A percentile compares a stretch with the other conserved stretches of the same genome.
These are phyloP conservation scores for Meganola albula DNA, from an alignment of 2,888 invertebrate genomes.

Conservation along the genomic window DNA sequence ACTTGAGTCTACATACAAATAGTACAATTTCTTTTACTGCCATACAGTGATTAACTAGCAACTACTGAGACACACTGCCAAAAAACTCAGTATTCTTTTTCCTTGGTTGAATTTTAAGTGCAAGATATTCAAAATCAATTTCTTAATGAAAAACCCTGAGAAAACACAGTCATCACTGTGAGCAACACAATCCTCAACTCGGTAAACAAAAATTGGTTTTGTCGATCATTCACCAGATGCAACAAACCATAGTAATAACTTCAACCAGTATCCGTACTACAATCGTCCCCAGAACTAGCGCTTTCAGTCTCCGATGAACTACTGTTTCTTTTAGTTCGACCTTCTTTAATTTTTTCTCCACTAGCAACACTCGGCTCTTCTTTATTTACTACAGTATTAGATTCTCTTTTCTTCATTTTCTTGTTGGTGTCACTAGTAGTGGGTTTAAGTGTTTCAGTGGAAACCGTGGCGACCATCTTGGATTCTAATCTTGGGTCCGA, in stretches of 20 bases:
- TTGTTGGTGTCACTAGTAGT: conserved; percentile 45
- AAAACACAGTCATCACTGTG: too few species aligned
- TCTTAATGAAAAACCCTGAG: too few species aligned
- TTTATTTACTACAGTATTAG: conserved; percentile 38
- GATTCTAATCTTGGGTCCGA: conserved; percentile 44
- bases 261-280: conserved; percentile 79
- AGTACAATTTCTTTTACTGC: too few species aligned
- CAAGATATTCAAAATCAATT: too few species aligned
- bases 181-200: too few species aligned
- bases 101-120: too few species aligned
- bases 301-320: conserved; percentile 81
- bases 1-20: too few species aligned
- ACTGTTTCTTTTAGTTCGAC: conserved; percentile 40
- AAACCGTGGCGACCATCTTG: conserved; percentile 68
- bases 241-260: conserved; percentile 5
- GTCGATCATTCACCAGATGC: too few species aligned
- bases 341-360: conserved; percentile 28
- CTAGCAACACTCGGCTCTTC: conserved; percentile 51
- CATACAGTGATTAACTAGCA: too few species aligned
- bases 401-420: conserved; percentile 47
- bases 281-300: conserved; percentile 81
- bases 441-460: conserved; percentile 68
- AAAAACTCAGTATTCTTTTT: too few species aligned
- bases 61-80: too few species aligned
- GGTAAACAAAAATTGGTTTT: too few species aligned